A percentile compares a stretch with the other conserved stretches of the same genome.
phyloP scores from a whole-genome alignment of 2,797 vertebrate species.

The Hafferia zeledoni region DNA sequence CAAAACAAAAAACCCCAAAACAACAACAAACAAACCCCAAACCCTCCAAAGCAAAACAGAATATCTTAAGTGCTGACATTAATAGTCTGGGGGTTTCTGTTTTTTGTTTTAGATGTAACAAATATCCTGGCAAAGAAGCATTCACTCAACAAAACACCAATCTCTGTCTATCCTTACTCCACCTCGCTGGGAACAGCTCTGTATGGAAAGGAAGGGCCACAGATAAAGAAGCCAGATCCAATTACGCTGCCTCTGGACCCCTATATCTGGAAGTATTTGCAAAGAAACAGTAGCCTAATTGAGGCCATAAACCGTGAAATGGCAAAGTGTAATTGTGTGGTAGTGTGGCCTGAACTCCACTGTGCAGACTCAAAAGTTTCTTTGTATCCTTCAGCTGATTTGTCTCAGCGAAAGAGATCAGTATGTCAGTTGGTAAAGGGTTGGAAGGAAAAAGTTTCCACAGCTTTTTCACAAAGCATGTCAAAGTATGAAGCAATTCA shows the following conservation, averaged over 20 bases:
- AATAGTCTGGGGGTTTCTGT: not conserved
- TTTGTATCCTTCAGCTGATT: slow-evolving; percentile 74
- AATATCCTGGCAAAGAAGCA: slow-evolving; percentile 74
- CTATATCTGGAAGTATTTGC: slow-evolving; percentile 79
- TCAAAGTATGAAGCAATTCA: slow-evolving; percentile 73
- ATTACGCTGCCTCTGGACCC: slow-evolving; percentile 72
- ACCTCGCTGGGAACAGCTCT: slow-evolving; percentile 76
- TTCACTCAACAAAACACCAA: slow-evolving; percentile 52
- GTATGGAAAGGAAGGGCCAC: slow-evolving; percentile 82
- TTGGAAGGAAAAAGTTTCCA: slow-evolving; percentile 74
- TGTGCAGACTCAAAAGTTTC: slow-evolving; percentile 48
- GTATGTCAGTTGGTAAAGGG: slow-evolving; percentile 53
- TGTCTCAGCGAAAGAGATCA: slow-evolving; percentile 72
- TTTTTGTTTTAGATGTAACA: slow-evolving; percentile 75
- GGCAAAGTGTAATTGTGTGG: slow-evolving; percentile 75
- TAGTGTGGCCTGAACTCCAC: slow-evolving; percentile 58
- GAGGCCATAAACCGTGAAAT: slow-evolving; percentile 76
- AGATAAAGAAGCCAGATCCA: slow-evolving; percentile 80
- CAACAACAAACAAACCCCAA: not conserved
- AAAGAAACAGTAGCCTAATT: slow-evolving; percentile 47
- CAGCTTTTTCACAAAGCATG: slow-evolving; percentile 67
- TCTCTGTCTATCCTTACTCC: slow-evolving; percentile 84
- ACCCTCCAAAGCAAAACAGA: not conserved
- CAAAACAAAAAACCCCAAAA: not conserved
- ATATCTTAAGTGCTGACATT: not conserved